Percentiles rank a stretch among this genome's conserved stretches.
phyloP scores from a whole-genome alignment of 2,113 vertebrate species.

The Apus apus region DNA sequence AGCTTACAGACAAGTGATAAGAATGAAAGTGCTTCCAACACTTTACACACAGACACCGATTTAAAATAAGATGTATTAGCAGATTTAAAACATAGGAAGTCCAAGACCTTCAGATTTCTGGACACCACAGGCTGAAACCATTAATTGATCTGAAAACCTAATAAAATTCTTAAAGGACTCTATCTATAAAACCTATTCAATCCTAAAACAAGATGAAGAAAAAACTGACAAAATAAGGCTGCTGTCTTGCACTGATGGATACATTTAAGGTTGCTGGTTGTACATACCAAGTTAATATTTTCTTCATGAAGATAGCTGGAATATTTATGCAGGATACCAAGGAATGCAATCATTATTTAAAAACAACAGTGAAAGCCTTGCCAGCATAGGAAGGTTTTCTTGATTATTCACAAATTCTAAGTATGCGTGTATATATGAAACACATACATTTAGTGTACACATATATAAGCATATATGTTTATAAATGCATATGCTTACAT shows the following conservation, averaged over 20 bases:
- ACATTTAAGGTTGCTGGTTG: background rate
- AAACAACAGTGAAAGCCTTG: background rate
- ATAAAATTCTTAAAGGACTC: constrained; percentile 5
- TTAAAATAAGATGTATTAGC: background rate
- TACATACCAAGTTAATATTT: background rate
- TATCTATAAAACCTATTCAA: background rate
- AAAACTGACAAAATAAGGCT: background rate
- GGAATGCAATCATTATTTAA: background rate
- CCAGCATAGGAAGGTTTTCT: background rate
- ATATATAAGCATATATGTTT: background rate
- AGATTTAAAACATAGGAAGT: background rate
- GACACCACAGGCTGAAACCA: background rate
- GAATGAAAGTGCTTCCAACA: background rate
- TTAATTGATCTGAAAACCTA: background rate
- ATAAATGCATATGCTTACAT: background rate
- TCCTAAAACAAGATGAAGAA: background rate
- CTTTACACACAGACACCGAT: background rate
- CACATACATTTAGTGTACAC: background rate
- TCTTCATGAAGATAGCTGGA: background rate
- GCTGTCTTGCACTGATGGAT: background rate
- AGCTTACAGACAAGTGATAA: background rate
- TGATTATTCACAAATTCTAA: background rate
- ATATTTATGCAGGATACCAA: background rate
- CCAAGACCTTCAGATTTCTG: background rate
- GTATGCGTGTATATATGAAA: no score